These are phyloP conservation scores for Oryzias melastigma DNA, from an alignment of 2,113 vertebrate genomes.

Conservation along the genomic window DNA sequence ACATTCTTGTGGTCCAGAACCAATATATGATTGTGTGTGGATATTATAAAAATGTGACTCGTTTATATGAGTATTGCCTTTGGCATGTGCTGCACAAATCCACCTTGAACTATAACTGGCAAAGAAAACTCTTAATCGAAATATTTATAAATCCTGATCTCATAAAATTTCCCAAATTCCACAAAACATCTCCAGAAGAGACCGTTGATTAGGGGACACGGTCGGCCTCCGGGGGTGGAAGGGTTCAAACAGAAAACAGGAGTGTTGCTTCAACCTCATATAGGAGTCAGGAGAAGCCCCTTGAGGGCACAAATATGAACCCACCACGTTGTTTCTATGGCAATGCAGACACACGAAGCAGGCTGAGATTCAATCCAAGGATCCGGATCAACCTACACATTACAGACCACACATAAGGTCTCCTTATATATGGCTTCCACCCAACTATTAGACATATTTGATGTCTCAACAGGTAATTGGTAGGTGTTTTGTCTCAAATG, in stretches of 20 bases:
- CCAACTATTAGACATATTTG: slow-evolving; percentile 44
- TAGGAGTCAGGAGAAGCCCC: slow-evolving; percentile 39
- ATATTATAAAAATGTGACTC: neutral
- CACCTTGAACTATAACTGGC: too few species aligned
- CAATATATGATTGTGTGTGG: too few species aligned
- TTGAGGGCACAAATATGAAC: slow-evolving; percentile 33
- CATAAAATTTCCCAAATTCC: too few species aligned
- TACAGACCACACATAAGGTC: slow-evolving; percentile 23
- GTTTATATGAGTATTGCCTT: neutral
- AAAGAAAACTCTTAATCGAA: too few species aligned
- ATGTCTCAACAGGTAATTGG: slow-evolving; percentile 48
- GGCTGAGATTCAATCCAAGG: slow-evolving; percentile 13
- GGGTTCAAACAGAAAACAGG: neutral
- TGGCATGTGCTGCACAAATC: too few species aligned
- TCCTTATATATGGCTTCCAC: slow-evolving; percentile 20
- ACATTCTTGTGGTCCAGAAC: too few species aligned
- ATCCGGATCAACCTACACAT: slow-evolving; percentile 36
- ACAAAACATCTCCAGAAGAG: too few species aligned
- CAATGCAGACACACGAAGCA: slow-evolving; percentile 27
- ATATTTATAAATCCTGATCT: too few species aligned
- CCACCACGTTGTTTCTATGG: slow-evolving; percentile 56
- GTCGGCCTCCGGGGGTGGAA: too few species aligned
- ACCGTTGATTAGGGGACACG: too few species aligned
- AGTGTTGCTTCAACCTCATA: slow-evolving; percentile 23
- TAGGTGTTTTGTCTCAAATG: slow-evolving; percentile 38